A percentile compares a stretch with the other conserved stretches of the same genome.
Evolutionary conservation across 30 jellyfish, hydroid and myxozoan species (phyloP).

Genomic region (Chrysaora quinquecirrha): DNA sequence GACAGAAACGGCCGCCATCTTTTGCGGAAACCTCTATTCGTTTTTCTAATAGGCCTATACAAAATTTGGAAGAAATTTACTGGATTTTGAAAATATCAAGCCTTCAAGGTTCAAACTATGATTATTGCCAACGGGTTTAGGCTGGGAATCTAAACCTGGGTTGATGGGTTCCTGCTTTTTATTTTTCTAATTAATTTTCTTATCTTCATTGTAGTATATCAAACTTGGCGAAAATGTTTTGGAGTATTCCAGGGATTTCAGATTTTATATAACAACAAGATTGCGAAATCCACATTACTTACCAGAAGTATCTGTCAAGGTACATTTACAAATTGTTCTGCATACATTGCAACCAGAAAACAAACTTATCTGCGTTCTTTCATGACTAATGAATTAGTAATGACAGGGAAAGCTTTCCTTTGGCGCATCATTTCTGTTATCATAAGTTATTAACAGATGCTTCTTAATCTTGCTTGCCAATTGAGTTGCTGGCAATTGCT

Average conservation of each 20-base stretch:
- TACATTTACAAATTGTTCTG: background rate
- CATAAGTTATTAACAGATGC: background rate
- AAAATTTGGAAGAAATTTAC: no score
- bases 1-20: no score
- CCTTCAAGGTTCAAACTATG: no score
- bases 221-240: conserved; percentile 58
- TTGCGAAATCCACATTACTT: conserved; percentile 67
- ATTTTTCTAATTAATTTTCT: no score
- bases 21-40: no score
- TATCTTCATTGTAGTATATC: conserved; percentile 27
- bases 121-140: no score
- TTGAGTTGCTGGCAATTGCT: background rate
- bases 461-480: background rate
- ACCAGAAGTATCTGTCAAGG: conserved; percentile 78
- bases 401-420: background rate
- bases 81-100: no score
- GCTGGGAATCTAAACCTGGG: no score
- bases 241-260: conserved; percentile 69
- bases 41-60: no score
- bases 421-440: background rate
- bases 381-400: background rate
- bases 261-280: conserved; percentile 70
- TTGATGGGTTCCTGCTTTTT: no score
- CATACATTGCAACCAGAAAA: background rate
- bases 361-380: background rate